phyloP scores from a whole-genome alignment of 2,888 invertebrate species.

The Auanema freiburgensis region DNA sequence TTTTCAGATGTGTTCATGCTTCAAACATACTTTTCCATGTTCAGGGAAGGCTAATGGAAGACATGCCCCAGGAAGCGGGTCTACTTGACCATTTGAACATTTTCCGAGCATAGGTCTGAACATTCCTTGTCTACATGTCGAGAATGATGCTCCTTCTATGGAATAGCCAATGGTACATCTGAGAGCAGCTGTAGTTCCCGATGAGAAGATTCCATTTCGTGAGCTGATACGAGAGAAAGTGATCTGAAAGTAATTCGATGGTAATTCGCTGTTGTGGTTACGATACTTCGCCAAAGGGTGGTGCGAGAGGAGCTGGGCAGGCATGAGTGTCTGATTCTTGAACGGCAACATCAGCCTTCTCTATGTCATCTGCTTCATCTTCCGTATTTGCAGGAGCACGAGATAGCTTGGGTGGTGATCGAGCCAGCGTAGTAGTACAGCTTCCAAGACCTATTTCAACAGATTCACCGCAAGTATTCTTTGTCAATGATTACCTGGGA shows the following conservation, averaged over 20 bases:
- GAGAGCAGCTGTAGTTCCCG: constrained; percentile 19
- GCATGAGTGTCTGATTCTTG: neutral
- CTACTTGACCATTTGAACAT: constrained; percentile 25
- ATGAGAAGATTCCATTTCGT: constrained; percentile 6
- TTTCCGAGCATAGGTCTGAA: constrained; percentile 41
- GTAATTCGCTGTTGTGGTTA: neutral
- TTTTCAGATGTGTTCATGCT: neutral
- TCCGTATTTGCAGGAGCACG: constrained; percentile 12
- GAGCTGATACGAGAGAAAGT: constrained; percentile 15
- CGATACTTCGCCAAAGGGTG: constrained; percentile 34
- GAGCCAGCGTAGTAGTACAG: neutral
- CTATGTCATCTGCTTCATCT: too few species aligned
- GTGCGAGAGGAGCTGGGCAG: constrained; percentile 38
- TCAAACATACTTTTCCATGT: constrained; percentile 26
- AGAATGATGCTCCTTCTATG: constrained; percentile 27
- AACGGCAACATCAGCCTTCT: too few species aligned
- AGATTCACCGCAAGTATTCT: neutral
- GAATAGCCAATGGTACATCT: constrained; percentile 12
- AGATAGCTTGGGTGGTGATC: neutral
- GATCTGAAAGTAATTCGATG: constrained; percentile 9
- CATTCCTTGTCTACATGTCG: constrained; percentile 35
- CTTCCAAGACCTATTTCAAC: constrained; percentile 16
- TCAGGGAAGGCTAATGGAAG: constrained; percentile 31
- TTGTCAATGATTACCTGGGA: constrained; percentile 13
- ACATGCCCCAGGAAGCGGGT: constrained; percentile 23